Base-by-base conservation (phyloP, 1,140 invertebrate genomes). In the Heliconius eleuchia region DNA sequence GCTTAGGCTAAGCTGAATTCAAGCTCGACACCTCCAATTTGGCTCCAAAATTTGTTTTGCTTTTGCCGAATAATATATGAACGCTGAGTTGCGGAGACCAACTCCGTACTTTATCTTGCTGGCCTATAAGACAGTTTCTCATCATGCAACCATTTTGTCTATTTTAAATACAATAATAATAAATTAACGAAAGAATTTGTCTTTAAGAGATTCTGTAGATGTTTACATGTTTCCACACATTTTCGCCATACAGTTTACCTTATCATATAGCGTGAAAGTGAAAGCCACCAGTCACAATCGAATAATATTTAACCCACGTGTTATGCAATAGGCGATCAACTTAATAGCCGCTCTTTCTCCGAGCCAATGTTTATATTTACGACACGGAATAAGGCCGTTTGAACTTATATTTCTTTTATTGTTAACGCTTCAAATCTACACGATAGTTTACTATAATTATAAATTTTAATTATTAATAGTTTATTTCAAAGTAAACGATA, bases 211-310 rank as follows among this genome's bases (percentile, higher is more conserved):
- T 66, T 66, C 13, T 66, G 19, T 73, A 23, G 18, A 37, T 37
- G 34, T 37, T 5, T 37, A 37, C 50, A 60, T 46, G 57, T 76
- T 76, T 66, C 39, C 74, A 76, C 55, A 76, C 55, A 76, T 80
- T 76, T 80, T 80, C 79, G 71, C 79, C 71, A 70, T 78, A 70
- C 50, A 77, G 75, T 84, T 83, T 77, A 81, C 74, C 77, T 88
- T 89, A 88, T 91, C 85, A 85, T 80, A 84, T 83, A 80, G 71
- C 83, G 88, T 83, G 79, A 87, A 90, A 90, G 91, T 89, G 91
- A 92, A 92, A 92, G 91, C 85, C 86, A 30, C 82, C 80, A 78
- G 80, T 83, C 84, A 91, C 90, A 92, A 90, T 90, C 89, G 87
- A 86, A 89, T 89, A 90, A 91, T 91, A 89, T 91, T 87, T 87